A percentile compares a stretch with the other conserved stretches of the same genome.
phyloP scores from a whole-genome alignment of 2,888 invertebrate genomes.

The Sphaerophoria taeniata region DNA sequence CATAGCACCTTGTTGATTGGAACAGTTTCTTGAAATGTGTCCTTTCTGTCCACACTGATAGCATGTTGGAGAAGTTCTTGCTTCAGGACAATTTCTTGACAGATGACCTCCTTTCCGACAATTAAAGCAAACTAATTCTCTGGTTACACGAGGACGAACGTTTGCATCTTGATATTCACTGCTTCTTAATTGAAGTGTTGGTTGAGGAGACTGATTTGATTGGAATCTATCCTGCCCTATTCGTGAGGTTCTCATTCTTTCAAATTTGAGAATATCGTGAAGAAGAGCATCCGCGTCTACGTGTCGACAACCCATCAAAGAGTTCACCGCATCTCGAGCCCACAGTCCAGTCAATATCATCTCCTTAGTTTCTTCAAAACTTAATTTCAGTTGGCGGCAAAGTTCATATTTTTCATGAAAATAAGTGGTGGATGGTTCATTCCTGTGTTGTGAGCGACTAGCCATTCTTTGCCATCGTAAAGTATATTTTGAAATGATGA shows the following conservation, averaged over 20 bases:
- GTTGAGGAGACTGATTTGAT: background rate
- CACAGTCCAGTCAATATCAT: slow-evolving; percentile 20
- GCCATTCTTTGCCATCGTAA: too few species aligned
- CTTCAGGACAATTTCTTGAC: slow-evolving; percentile 13
- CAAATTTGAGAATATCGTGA: background rate
- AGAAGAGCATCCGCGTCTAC: slow-evolving; percentile 4
- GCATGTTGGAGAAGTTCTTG: background rate
- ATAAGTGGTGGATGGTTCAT: slow-evolving; percentile 16
- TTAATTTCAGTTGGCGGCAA: slow-evolving; percentile 11
- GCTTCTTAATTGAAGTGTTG: background rate
- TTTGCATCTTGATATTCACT: slow-evolving; percentile 5
- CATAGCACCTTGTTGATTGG: slow-evolving; percentile 2
- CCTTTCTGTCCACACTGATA: slow-evolving; percentile 7
- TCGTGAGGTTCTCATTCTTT: slow-evolving; percentile 17
- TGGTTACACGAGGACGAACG: background rate
- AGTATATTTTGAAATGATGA: too few species aligned
- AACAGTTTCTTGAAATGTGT: background rate
- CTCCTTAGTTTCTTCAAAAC: background rate
- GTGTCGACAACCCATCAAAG: slow-evolving; percentile 24
- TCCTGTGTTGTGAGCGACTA: too few species aligned
- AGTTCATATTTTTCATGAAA: slow-evolving; percentile 20
- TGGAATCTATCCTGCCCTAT: slow-evolving; percentile 10
- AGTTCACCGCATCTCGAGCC: slow-evolving; percentile 4
- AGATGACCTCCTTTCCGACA: slow-evolving; percentile 7
- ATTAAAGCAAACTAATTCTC: slow-evolving; percentile 25